phyloP scores from a whole-genome alignment of 2,797 vertebrate genomes.

The Limosa lapponica region DNA sequence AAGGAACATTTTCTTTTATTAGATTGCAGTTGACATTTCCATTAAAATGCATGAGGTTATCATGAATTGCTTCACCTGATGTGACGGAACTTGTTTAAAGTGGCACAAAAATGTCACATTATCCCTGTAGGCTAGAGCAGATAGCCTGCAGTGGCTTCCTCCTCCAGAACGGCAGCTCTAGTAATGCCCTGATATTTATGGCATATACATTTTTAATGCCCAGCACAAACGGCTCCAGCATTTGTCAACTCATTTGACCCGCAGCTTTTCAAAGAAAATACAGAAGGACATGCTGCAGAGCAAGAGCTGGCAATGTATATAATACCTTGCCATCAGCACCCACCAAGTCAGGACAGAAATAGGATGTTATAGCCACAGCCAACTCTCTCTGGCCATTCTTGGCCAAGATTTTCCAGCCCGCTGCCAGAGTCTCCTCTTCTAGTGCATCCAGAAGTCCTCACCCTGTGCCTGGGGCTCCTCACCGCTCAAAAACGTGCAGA shows the following conservation, averaged over 20 bases:
- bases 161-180: neutral
- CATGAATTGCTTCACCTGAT: neutral
- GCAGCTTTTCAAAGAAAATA: neutral
- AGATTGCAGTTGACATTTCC: neutral
- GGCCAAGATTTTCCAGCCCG: neutral
- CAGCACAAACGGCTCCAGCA: neutral
- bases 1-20: neutral
- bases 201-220: slow-evolving; percentile 21
- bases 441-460: accelerated
- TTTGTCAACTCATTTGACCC: slow-evolving; percentile 5
- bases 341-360: neutral
- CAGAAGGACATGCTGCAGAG: neutral
- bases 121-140: neutral
- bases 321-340: neutral
- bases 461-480: neutral
- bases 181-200: neutral
- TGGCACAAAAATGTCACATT: slow-evolving; percentile 1
- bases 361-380: neutral
- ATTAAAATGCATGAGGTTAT: slow-evolving; percentile 43
- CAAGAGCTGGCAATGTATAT: neutral
- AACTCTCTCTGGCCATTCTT: neutral
- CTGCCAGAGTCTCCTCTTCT: neutral
- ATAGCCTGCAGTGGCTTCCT: neutral
- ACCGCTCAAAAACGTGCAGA: neutral
- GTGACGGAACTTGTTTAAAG: slow-evolving; percentile 15